These are phyloP conservation scores for Tauraco erythrolophus DNA, from an alignment of 2,113 vertebrate species.

Conservation along the genomic window DNA sequence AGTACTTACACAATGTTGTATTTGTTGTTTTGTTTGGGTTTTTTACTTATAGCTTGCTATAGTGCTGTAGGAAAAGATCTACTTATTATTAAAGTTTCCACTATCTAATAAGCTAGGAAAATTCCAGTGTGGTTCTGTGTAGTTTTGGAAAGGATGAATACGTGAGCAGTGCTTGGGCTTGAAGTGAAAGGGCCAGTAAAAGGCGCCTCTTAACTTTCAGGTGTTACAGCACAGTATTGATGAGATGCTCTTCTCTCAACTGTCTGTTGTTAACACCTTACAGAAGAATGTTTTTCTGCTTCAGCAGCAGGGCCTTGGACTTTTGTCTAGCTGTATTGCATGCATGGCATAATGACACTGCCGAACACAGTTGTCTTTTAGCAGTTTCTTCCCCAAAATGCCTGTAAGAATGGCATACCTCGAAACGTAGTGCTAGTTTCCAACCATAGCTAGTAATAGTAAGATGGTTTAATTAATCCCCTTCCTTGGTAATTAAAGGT, in stretches of 20 bases:
- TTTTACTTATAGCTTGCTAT: background rate
- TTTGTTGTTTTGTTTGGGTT: background rate
- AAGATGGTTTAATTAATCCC: background rate
- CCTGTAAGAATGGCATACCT: background rate
- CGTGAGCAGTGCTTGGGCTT: background rate
- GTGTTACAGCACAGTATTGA: background rate
- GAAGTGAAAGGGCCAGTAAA: background rate
- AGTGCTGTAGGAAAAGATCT: background rate
- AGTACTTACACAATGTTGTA: constrained; percentile 11
- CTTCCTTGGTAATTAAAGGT: background rate
- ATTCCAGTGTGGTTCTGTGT: background rate
- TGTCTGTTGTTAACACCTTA: background rate
- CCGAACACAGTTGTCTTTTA: background rate
- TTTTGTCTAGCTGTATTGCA: background rate
- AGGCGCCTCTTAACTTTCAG: background rate
- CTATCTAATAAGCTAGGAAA: background rate
- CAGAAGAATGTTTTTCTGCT: background rate
- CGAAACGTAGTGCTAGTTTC: background rate
- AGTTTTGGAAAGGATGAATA: background rate
- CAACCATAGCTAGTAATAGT: background rate
- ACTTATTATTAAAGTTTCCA: background rate
- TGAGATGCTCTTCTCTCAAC: background rate
- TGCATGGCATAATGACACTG: background rate
- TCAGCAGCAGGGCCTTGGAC: background rate
- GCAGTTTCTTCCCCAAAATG: background rate